Evolutionary conservation across 2,113 vertebrate genomes (phyloP).

Genomic region (Amazona guildingii): DNA sequence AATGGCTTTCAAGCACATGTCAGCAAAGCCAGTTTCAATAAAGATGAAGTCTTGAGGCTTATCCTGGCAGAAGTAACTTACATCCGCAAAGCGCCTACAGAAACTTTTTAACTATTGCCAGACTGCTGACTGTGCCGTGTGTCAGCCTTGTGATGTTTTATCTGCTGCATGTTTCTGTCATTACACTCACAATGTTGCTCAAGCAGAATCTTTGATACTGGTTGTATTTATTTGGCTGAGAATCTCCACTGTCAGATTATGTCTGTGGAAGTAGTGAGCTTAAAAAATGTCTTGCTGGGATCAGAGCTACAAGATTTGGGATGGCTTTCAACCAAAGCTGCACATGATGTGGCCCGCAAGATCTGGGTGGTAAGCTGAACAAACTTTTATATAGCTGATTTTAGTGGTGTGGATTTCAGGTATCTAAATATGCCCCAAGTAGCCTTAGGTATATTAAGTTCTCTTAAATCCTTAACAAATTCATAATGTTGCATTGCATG

Average conservation of each 20-base stretch:
- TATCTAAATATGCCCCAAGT: not conserved
- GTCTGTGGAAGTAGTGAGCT: not conserved
- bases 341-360: not conserved
- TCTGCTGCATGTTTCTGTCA: conserved; percentile 43
- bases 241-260: conserved; percentile 23
- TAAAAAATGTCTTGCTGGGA: conserved; percentile 44
- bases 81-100: conserved; percentile 47
- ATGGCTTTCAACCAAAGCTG: not conserved
- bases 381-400: not conserved
- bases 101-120: conserved; percentile 48
- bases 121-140: conserved; percentile 21
- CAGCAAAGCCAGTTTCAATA: conserved; percentile 33
- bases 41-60: conserved; percentile 31
- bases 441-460: not conserved
- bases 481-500: not conserved
- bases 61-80: conserved; percentile 38
- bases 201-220: conserved; percentile 26
- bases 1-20: conserved; percentile 2
- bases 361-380: not conserved
- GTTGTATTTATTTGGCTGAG: conserved; percentile 46
- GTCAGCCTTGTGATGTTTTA: conserved; percentile 44
- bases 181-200: conserved; percentile 12
- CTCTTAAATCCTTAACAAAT: not conserved
- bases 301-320: not conserved
- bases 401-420: not conserved